Evolutionary conservation across 1,140 invertebrate species (phyloP).

Genomic region (Ceratina australensis): DNA sequence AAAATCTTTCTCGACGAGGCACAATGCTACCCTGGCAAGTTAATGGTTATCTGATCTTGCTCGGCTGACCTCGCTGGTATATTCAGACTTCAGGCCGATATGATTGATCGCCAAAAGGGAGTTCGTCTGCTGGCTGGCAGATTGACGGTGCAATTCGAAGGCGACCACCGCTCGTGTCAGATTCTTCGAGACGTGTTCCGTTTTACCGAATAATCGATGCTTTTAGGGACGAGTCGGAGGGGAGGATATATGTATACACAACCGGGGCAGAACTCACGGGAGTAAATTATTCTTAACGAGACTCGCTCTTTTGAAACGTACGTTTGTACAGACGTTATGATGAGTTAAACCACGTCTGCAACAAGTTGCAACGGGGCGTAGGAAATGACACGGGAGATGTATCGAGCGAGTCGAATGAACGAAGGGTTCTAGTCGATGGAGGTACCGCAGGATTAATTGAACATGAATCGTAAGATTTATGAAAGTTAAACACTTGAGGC

Average conservation of each 20-base stretch:
- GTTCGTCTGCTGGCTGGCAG: slow-evolving; percentile 8
- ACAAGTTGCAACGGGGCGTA: slow-evolving; percentile 6
- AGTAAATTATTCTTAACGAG: neutral
- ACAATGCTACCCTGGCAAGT: neutral
- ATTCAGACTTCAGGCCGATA: slow-evolving; percentile 18
- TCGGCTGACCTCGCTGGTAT: neutral
- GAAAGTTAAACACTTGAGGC: too few relatives aligned
- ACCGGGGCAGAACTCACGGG: too few relatives aligned
- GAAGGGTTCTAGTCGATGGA: neutral
- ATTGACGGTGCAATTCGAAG: slow-evolving; percentile 9
- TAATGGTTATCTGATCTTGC: slow-evolving; percentile 16
- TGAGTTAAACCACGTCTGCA: neutral
- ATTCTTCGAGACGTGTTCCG: slow-evolving; percentile 1
- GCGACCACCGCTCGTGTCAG: neutral
- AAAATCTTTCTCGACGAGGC: neutral
- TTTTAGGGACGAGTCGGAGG: too few relatives aligned
- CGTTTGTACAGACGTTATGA: neutral
- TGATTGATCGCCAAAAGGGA: slow-evolving; percentile 18
- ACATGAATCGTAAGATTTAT: neutral
- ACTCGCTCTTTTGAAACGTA: neutral
- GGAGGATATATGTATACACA: neutral
- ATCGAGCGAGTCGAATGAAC: neutral
- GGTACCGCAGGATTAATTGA: neutral
- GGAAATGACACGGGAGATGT: neutral
- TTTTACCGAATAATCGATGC: slow-evolving; percentile 7